phyloP scores from a whole-genome alignment of 1,140 invertebrate genomes.

The Brachionus paranguensis region DNA sequence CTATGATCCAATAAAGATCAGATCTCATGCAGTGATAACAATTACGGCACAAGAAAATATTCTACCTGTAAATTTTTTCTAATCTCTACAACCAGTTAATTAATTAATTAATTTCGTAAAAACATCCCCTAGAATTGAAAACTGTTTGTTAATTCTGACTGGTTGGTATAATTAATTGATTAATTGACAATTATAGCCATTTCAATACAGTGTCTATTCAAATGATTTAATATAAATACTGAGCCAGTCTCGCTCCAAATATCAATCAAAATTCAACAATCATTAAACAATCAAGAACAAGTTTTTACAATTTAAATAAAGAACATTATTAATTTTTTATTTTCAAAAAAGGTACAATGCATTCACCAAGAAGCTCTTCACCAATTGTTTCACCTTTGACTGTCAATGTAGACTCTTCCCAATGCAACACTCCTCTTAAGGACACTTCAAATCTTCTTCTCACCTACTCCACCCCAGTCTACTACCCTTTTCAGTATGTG shows the following conservation, averaged over 20 bases:
- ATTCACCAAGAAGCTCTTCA: background rate
- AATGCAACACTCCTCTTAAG: background rate
- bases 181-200: constrained; percentile 19
- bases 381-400: constrained; percentile 6
- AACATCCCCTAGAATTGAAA: constrained; percentile 18
- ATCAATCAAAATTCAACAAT: background rate
- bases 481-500: background rate
- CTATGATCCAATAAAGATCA: constrained; percentile 29
- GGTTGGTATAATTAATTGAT: constrained; percentile 31
- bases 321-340: background rate
- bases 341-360: background rate
- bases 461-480: background rate
- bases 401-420: background rate
- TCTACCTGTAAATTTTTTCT: constrained; percentile 1
- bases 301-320: background rate
- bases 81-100: constrained; percentile 25
- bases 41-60: background rate
- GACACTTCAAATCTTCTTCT: background rate
- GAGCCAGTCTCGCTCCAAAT: background rate
- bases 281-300: background rate
- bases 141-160: constrained; percentile 32
- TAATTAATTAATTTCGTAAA: constrained; percentile 39
- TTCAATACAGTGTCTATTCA: background rate
- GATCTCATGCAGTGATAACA: constrained; percentile 22
- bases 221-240: background rate